Evolutionary conservation across 2,797 vertebrate species (phyloP), one percentile per base, ranked within the genome.

Genomic region (Pelochelys cantorii): DNA sequence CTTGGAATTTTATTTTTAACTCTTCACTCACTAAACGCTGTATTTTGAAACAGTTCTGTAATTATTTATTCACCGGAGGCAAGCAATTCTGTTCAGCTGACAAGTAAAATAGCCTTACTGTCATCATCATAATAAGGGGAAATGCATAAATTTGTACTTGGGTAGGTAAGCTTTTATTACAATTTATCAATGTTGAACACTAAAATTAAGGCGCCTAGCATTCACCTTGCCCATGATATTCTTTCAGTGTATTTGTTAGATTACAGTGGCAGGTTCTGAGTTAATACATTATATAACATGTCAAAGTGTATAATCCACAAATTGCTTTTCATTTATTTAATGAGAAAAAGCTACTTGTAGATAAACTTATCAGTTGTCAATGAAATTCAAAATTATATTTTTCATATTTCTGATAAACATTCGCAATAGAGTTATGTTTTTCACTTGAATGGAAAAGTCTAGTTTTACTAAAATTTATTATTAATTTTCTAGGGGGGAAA

Each of bases 351-450:
- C 84, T 90, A 12, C 25, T 93, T 9, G 65, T 34, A 68, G 18
- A 83, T 34, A 87, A 93, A 92, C 75, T 90, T 85, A 93, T 13
- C 11, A 89, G 92, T 86, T 83, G 11, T 37, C 65, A 90, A 68
- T 42, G 78, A 95, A 95, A 89, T 92, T 81, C 55, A 93, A 0
- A 22, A 68, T 6, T 1, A 14, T 37, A 57, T 7, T 22, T 84
- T 37, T 22, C n/a, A 71, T 78, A 80, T 5, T 57, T 96, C 31
- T 27, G 87, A 48, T 87, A 86, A 9, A 57, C 74, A 12, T 15
- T 11, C 1, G 1, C 31, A 92, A 5, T 11, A 86, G 83, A 55
- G 55, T 3, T 75, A 53, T 78, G 4, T 57, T 81, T 92, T 95
- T 85, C 87, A 94, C 80, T 91, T 92, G 81, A 83, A 87, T 48